Evolutionary conservation across 92 coral and sea anemone genomes (phyloP).

Genomic region (Palythoa grandiflora): DNA sequence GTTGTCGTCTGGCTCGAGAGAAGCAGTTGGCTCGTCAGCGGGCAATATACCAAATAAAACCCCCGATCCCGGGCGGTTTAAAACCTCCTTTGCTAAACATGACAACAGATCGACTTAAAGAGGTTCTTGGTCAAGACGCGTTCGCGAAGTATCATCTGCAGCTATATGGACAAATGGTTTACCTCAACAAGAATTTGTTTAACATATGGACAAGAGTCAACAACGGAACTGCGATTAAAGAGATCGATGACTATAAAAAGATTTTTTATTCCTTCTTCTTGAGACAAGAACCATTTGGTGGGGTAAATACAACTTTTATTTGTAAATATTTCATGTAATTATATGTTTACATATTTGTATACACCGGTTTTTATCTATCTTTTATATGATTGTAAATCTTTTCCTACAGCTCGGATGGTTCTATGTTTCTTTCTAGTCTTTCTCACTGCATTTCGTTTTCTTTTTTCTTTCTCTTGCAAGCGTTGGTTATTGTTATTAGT

Average conservation of each 20-base stretch:
- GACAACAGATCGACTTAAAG: background rate
- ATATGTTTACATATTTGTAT: no score
- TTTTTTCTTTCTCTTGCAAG: no score
- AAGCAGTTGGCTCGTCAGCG: background rate
- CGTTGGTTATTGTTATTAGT: no score
- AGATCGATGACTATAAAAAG: slow-evolving; percentile 32
- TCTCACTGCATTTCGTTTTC: no score
- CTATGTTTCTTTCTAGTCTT: no score
- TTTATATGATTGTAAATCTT: no score
- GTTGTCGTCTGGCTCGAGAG: slow-evolving; percentile 2
- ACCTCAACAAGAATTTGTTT: background rate
- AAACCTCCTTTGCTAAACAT: slow-evolving; percentile 23
- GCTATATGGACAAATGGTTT: background rate
- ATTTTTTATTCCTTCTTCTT: slow-evolving; percentile 8
- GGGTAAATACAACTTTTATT: slow-evolving; percentile 2
- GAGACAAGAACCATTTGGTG: slow-evolving; percentile 40
- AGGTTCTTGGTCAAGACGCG: background rate
- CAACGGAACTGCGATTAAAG: slow-evolving; percentile 2
- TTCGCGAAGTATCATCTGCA: slow-evolving; percentile 1
- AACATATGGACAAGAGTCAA: background rate
- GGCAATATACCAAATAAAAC: slow-evolving; percentile 15
- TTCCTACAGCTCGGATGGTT: no score
- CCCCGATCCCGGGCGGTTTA: slow-evolving; percentile 14
- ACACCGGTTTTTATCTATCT: no score
- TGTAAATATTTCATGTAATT: no score